A percentile compares a stretch with the other conserved stretches of the same genome.
Evolutionary conservation across 2,888 invertebrate genomes (phyloP).

Genomic region (Lycophotia porphyrea): DNA sequence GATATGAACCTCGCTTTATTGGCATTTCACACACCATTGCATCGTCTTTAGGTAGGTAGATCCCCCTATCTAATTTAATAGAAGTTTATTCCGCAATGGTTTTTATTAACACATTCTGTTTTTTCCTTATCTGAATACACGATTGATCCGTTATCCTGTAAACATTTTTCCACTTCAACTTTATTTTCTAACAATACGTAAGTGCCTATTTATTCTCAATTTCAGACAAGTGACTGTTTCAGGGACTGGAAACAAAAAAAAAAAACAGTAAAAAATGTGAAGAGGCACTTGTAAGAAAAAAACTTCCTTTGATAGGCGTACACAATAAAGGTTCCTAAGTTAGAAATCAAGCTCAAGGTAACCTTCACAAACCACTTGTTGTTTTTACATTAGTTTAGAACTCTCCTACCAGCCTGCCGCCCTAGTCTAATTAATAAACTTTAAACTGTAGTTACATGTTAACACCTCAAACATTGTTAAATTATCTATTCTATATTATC

Average conservation of each 20-base stretch:
- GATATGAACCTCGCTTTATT: constrained; percentile 59
- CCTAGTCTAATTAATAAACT: constrained; percentile 12
- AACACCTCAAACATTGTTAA: constrained; percentile 2
- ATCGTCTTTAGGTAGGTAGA: constrained; percentile 20
- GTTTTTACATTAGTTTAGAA: constrained; percentile 10
- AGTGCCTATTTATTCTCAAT: not conserved
- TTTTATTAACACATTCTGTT: not conserved
- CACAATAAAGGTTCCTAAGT: not conserved
- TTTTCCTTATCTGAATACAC: not conserved
- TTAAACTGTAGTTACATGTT: not conserved
- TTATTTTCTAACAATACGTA: not conserved
- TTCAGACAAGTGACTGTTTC: not conserved
- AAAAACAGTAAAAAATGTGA: constrained; percentile 12
- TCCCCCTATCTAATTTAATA: not conserved
- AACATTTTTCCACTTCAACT: not conserved
- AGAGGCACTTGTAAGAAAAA: constrained; percentile 10
- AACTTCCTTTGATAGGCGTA: not conserved
- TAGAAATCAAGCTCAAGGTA: constrained; percentile 33
- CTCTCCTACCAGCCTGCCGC: not conserved
- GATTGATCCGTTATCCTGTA: not conserved
- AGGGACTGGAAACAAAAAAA: not conserved
- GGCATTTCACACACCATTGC: constrained; percentile 53
- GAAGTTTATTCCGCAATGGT: not conserved
- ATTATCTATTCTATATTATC: constrained; percentile 1
- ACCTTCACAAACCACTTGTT: constrained; percentile 21